Evolutionary conservation across 2,113 vertebrate genomes (phyloP).

Genomic region (Polypterus senegalus): DNA sequence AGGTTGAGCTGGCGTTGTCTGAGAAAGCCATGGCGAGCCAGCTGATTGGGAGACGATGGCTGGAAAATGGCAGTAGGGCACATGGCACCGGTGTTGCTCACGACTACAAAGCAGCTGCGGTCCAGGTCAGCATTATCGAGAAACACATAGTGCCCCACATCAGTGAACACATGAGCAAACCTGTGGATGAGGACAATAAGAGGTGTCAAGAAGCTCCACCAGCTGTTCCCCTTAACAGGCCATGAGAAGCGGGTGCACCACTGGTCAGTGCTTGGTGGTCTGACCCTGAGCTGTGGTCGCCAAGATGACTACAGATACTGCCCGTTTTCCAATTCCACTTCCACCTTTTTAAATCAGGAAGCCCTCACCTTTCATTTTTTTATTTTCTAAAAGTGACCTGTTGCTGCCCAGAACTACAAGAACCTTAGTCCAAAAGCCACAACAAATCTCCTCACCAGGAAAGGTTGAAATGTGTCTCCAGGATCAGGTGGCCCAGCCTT

Average conservation of each 20-base stretch:
- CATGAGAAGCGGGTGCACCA: too few species aligned
- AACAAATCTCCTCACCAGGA: constrained; percentile 47
- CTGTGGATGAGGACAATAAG: constrained; percentile 28
- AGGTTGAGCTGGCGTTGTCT: constrained; percentile 52
- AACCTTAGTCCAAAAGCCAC: too few species aligned
- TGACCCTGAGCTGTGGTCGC: too few species aligned
- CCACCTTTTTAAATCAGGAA: too few species aligned
- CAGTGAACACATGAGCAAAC: constrained; percentile 79
- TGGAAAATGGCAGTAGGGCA: constrained; percentile 45
- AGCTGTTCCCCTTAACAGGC: too few species aligned
- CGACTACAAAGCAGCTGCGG: constrained; percentile 59
- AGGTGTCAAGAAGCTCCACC: too few species aligned
- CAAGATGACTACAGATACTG: too few species aligned
- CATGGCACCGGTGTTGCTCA: constrained; percentile 56
- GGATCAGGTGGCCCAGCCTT: constrained; percentile 60
- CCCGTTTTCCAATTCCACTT: too few species aligned
- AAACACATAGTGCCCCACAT: constrained; percentile 72
- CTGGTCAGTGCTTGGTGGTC: too few species aligned
- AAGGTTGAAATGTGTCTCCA: constrained; percentile 64
- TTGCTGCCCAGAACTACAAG: too few species aligned
- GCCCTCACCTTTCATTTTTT: too few species aligned
- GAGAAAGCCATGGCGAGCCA: constrained; percentile 54
- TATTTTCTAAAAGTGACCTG: too few species aligned
- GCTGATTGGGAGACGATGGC: constrained; percentile 68
- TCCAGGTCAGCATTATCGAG: constrained; percentile 55